These are phyloP conservation scores for Phoenicopterus ruber DNA, from an alignment of 2,113 vertebrate species.

Conservation along the genomic window DNA sequence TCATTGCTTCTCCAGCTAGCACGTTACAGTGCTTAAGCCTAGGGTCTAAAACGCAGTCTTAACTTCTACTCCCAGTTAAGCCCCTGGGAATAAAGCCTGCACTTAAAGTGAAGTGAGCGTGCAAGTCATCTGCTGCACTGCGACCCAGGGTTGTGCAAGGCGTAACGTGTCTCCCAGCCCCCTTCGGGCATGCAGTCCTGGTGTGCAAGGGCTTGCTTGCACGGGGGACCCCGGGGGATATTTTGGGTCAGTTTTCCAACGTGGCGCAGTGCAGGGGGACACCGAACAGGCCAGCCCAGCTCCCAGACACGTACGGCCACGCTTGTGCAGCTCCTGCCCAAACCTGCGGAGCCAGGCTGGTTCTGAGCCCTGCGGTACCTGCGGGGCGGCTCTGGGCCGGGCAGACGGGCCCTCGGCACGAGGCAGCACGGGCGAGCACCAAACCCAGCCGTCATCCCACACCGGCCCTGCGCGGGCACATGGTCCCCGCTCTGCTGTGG, in stretches of 20 bases:
- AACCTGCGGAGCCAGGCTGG: background rate
- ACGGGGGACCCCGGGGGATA: fast-evolving
- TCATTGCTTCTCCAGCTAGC: background rate
- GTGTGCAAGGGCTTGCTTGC: fast-evolving
- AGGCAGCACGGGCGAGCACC: background rate
- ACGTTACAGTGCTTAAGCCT: background rate
- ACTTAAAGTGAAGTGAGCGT: fast-evolving
- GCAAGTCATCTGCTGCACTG: background rate
- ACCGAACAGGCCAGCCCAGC: background rate
- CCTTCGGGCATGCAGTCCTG: fast-evolving
- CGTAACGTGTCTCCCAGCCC: background rate
- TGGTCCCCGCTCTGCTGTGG: fast-evolving
- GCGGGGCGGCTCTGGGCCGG: background rate
- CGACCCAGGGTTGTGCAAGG: background rate
- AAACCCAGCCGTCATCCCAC: background rate
- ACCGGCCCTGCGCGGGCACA: fast-evolving
- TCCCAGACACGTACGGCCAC: background rate
- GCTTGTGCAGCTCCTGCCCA: fast-evolving
- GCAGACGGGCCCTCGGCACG: background rate
- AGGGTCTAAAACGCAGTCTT: background rate
- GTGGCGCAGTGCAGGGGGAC: background rate
- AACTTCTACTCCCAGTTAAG: background rate
- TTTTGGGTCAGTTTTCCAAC: background rate
- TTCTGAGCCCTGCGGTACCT: fast-evolving
- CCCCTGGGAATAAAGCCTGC: background rate